Evolutionary conservation across 2,113 vertebrate species (phyloP), one percentile per base, ranked within the genome.

Genomic region (Sylvia atricapilla): DNA sequence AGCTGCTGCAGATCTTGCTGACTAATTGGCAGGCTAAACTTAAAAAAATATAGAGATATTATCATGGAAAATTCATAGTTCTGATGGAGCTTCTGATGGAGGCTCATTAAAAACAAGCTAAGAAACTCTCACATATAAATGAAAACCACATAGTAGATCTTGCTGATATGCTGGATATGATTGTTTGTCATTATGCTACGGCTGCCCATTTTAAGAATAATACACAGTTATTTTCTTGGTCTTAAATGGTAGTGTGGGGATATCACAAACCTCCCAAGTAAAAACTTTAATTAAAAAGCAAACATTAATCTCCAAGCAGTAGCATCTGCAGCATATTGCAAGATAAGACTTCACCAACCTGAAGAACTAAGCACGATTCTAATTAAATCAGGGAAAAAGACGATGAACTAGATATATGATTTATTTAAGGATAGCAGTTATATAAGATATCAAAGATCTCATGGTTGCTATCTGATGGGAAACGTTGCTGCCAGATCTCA

Each of bases 281-380:
- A 93, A 93, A 95, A 76, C 62, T 93, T 96, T 67, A 94, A 94
- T 96, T 95, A 93, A 94, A 96, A 97, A 94, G 89, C 75, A 93
- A 95, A 81, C 7, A 4, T 72, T 93, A 68, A 94, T 96, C 90
- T 96, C 83, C 62, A 90, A 88, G 76, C 89, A 89, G 46, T 68
- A 93, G 82, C 75, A 78, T 95, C 82, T 91, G 87, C 46, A 91
- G 62, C 72, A 86, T 88, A 95, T 93, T 95, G 76, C 86, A 68
- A 95, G 93, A 96, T 89, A 96, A 94, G 83, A 4, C 64, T 92
- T 93, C 3, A 20, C 58, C 84, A 93, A 92, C 93, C 91, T 95
- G 83, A 70, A 96, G 66, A 95, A 69, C 84, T 74, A 78, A 90
- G 89, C 60, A 93, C 21, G 46, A 88, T 92, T 95, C 87, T 96